Evolutionary conservation across 92 coral and sea anemone species (phyloP).

Genomic region (Palythoa grandis): DNA sequence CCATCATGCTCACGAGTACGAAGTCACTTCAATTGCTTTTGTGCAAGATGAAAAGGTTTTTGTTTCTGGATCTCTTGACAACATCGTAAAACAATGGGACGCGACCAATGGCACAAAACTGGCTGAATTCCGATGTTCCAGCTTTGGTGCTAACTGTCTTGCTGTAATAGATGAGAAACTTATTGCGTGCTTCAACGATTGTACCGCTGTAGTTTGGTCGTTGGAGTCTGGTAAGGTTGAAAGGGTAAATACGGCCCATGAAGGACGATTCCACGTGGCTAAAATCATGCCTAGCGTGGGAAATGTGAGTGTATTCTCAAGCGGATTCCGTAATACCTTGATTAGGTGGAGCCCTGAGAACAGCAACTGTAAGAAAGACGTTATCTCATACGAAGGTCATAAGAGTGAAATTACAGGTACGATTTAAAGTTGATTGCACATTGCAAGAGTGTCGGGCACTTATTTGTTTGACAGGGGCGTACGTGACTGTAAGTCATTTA

Average conservation of each 20-base stretch:
- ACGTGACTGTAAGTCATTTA: too few species aligned
- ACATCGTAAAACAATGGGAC: constrained; percentile 45
- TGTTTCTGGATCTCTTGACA: constrained; percentile 58
- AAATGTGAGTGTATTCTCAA: constrained; percentile 37
- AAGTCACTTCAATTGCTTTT: constrained; percentile 49
- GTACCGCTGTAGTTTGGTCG: constrained; percentile 52
- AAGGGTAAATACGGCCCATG: constrained; percentile 43
- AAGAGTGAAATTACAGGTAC: constrained; percentile 18
- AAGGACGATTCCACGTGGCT: constrained; percentile 60
- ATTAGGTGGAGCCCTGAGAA: constrained; percentile 43
- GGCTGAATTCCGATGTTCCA: constrained; percentile 38
- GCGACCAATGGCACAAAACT: neutral
- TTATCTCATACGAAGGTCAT: constrained; percentile 1
- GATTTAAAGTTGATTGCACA: neutral
- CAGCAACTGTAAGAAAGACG: neutral
- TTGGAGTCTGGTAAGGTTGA: constrained; percentile 32
- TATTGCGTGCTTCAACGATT: constrained; percentile 55
- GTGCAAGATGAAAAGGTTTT: constrained; percentile 43
- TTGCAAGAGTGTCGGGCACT: neutral
- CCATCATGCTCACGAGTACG: constrained; percentile 30
- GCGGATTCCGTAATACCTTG: constrained; percentile 56
- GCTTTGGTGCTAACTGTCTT: constrained; percentile 54
- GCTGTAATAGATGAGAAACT: constrained; percentile 33
- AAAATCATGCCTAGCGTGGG: constrained; percentile 29
- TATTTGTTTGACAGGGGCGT: too few species aligned